Base-by-base conservation (phyloP, 1,140 invertebrate genomes). In the Pararge aegeria region DNA sequence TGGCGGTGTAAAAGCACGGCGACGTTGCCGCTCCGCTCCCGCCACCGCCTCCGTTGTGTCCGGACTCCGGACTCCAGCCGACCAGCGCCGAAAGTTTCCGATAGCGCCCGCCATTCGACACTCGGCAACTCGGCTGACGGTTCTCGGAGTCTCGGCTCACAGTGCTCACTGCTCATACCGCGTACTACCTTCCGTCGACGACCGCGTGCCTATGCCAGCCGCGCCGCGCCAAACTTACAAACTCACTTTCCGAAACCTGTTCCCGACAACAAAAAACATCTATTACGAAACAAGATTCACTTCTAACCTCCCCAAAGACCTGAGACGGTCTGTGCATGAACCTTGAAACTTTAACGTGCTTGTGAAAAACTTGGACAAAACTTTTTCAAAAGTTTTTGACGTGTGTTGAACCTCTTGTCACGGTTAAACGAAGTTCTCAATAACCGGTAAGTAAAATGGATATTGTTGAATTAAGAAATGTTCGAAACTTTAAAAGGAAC, bases 361-460 rank as follows among this genome's bases (percentile, higher is more conserved):
- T 38, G 60, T 64, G 70, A 54, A 64, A 49, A 38, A 59, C 55
- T 53, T 55, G 56, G 29, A 44, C 27, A 55, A 58, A 78, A 86
- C 70, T 87, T 84, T 87, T 84, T 66, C 40, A 70, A 75, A 77
- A 83, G 81, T 70, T 82, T 83, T 73, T 74, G 48, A 70, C 77
- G 73, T 76, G 71, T 70, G 67, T 72, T n/a, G n/a, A 67, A 75
- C 75, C 75, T 81, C 55, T 44, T 70, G 73, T 75, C 67, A 81
- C 81, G 81, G 66, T 78, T 74, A 73, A 66, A 68, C 78, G 66
- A 73, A 78, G 75, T 75, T 73, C 74, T 74, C 71, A 64, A 66
- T 84, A 80, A 87, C 84, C 78, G 84, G 84, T 87, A 84, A 85
- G 84, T 84, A 66, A 79, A 81, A 80, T 70, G 71, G 66, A 77